Base-by-base conservation (phyloP, 2,888 invertebrate genomes). In the Cryptus viduatorius region DNA sequence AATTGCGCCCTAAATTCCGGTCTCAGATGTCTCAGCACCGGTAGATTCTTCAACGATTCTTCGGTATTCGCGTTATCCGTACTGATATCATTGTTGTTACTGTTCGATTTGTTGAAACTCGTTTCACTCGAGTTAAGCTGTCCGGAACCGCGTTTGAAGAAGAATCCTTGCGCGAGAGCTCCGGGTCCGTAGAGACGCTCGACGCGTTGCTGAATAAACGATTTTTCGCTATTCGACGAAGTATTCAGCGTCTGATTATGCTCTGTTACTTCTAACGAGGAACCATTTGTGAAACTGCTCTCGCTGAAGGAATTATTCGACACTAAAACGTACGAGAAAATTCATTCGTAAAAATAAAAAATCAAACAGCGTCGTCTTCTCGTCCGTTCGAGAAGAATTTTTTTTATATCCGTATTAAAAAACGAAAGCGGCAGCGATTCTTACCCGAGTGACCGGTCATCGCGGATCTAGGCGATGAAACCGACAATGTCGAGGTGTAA, bases 171-270 rank as follows among this genome's bases (percentile, higher is more conserved):
- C 1, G 97, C 98, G 46, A 98, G 93, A 1, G 98, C 98, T 4
- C 97, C 97, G 4, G 98, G 97, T 0, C 98, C 98, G 92, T 98
- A 98, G 1, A 98, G 94, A 73, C 98, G 95, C 90, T 98, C 98
- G 0, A 98, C 98, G 64, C 98, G 95, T 91, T 98, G 98, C 91
- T 98, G 97, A 61, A 98, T 98, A 90, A 98, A 97, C 68, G 98
- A 95, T 87, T 95, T 95, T 79, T 93, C 93, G 86, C 90, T 92
- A 79, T 85, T 90, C 50, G 90, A 86, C 31, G 93, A 90, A n/a
- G 82, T 87, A 85, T 90, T 92, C 71, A 89, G 46, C 10, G 84
- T 75, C 48, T 88, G 88, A 79, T 85, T 78, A 46, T 75, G 88
- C 7, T 91, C 91, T 4, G 67, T 56, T 5, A 44, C 29, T 4